Evolutionary conservation across 2,113 vertebrate species (phyloP).

Genomic region (Promerops cafer): DNA sequence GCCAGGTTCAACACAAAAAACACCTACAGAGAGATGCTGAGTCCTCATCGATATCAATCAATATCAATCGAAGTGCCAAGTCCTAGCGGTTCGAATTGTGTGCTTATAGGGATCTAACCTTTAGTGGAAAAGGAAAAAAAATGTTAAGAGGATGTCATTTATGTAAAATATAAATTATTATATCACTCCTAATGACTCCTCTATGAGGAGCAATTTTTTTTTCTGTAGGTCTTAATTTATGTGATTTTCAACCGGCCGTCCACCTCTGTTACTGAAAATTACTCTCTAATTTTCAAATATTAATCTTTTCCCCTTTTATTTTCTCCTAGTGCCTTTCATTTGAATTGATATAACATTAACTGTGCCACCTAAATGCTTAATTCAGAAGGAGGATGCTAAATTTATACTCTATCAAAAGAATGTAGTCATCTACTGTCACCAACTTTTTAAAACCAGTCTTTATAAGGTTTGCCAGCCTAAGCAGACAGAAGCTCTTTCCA

Average conservation of each 20-base stretch:
- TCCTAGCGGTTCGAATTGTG: neutral
- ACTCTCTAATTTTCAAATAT: conserved; percentile 46
- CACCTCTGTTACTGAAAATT: conserved; percentile 36
- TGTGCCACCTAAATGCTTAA: conserved; percentile 36
- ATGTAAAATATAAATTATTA: conserved; percentile 33
- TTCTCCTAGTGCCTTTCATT: conserved; percentile 26
- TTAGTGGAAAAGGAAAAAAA: neutral
- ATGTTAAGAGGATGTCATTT: neutral
- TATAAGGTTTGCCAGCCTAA: neutral
- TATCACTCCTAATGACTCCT: conserved; percentile 31
- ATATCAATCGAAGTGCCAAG: neutral
- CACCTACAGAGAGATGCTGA: neutral
- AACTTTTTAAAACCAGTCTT: conserved; percentile 5
- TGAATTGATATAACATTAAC: conserved; percentile 47
- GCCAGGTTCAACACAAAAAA: neutral
- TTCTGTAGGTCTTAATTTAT: conserved; percentile 33
- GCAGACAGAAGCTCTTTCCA: neutral
- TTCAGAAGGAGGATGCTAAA: conserved; percentile 60
- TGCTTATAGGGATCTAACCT: neutral
- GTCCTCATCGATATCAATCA: neutral
- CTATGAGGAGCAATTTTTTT: neutral
- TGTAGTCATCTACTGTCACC: neutral
- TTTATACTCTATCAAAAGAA: conserved; percentile 56
- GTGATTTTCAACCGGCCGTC: conserved; percentile 29
- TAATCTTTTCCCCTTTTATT: conserved; percentile 51